Percentiles rank a stretch among this genome's conserved stretches.
Evolutionary conservation across 2,888 invertebrate species (phyloP).

Genomic region (Rhagium mordax): DNA sequence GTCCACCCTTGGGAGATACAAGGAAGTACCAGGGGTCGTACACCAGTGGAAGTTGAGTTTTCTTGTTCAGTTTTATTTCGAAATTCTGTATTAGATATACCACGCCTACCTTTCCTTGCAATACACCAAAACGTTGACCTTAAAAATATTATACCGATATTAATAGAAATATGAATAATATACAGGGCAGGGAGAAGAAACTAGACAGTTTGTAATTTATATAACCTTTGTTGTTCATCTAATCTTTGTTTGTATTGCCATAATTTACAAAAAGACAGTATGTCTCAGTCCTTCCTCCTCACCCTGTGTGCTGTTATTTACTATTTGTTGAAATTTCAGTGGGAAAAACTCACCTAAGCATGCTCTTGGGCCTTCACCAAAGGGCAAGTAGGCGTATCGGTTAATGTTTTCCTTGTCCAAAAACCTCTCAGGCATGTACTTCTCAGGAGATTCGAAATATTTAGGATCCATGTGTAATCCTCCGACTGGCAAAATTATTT

Average conservation of each 20-base stretch:
- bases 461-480: constrained; percentile 65
- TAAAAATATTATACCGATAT: constrained; percentile 19
- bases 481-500: constrained; percentile 61
- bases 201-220: no score
- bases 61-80: constrained; percentile 59
- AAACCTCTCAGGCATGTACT: constrained; percentile 68
- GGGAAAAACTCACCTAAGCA: constrained; percentile 62
- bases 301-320: no score
- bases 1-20: constrained; percentile 52
- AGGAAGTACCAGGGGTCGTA: constrained; percentile 54
- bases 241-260: no score
- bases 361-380: no score
- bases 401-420: constrained; percentile 54
- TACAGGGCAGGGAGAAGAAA: no score
- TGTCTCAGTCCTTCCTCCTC: no score
- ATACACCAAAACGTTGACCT: constrained; percentile 56
- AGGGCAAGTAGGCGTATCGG: constrained; percentile 58
- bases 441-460: constrained; percentile 66
- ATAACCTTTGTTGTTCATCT: no score
- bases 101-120: constrained; percentile 66
- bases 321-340: no score
- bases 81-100: constrained; percentile 63
- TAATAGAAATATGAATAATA: no score
- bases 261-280: no score
- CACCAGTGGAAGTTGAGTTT: constrained; percentile 55